phyloP scores from a whole-genome alignment of 2,113 vertebrate genomes.

The Illadopsis cleaveri region DNA sequence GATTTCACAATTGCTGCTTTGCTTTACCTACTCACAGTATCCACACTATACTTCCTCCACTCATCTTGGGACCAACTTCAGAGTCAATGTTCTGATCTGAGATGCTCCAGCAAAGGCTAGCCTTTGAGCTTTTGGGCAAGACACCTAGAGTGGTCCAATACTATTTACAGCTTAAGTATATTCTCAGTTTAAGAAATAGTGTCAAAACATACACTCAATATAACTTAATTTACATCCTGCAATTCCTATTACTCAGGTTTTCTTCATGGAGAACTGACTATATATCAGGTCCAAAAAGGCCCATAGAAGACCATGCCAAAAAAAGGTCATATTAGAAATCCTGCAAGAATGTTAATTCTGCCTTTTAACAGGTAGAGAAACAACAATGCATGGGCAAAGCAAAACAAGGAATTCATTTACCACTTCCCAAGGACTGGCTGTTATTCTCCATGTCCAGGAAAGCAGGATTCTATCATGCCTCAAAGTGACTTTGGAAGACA shows the following conservation, averaged over 20 bases:
- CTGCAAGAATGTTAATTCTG: not conserved
- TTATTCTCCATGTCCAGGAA: not conserved
- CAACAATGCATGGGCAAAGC: not conserved
- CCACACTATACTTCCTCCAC: not conserved
- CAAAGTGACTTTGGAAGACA: not conserved
- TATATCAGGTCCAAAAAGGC: not conserved
- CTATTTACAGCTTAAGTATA: not conserved
- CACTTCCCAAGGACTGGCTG: not conserved
- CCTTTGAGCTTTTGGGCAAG: not conserved
- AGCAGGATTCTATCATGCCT: not conserved
- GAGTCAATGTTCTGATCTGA: not conserved
- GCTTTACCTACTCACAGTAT: not conserved
- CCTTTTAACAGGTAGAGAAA: not conserved
- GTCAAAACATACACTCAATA: not conserved
- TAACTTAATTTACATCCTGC: accelerated
- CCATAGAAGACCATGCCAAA: accelerated
- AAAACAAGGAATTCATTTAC: not conserved
- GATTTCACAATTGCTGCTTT: not conserved
- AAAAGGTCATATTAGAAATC: not conserved
- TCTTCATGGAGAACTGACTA: not conserved
- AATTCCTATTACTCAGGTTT: not conserved
- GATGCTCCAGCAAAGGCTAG: not conserved
- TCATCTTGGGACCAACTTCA: not conserved
- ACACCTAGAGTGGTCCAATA: not conserved
- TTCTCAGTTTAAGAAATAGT: not conserved